Evolutionary conservation across 2,888 invertebrate species (phyloP), one percentile per base, ranked within the genome.

Genomic region (Camponotus fellah): DNA sequence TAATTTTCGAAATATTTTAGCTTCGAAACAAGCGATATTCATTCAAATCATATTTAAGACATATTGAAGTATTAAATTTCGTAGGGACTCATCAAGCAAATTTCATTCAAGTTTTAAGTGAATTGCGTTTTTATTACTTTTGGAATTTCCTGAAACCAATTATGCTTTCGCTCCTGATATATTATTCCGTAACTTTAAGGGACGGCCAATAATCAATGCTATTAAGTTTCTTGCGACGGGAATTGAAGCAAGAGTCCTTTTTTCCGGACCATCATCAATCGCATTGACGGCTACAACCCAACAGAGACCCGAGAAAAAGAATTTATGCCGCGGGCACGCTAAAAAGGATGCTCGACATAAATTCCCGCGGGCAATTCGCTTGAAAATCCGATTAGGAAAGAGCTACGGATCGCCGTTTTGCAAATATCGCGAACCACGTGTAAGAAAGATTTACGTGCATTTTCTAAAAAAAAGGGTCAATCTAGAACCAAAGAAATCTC

Each of bases 151-250:
- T 4, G n/a, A 74, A 74, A 62, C 12, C 32, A 74, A 74, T 74
- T 74, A 62, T 43, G 60, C 43, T 43, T 62, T 74, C 17, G 62
- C n/a, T 43, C 12, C 12, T 62, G 32, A 74, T 74, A 43, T 43
- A 65, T 76, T 65, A 76, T 37, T 21, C 17, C 21, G 37, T 75
- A 64, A 34, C 5, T 60, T 74, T 74, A 74, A 74, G n/a, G 4
- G 32, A 32, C 60, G 60, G 60, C 74, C 60, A 60, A 74, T 74
- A 74, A 60, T 32, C 34, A 10, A 49, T 8, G 37, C 37, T 34
- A 37, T 34, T 3, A 14, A 14, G 17, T 64, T 14, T 6, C 17
- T 32, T 14, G 34, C 75, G 49, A 26, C 2, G 10, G 46, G 17
- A 40, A 34, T 6, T 14, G 10, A 65, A 53, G 49, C 34, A 53